A percentile compares a stretch with the other conserved stretches of the same genome.
Conservation (phyloP, 2,797 vertebrate genomes). For the Dermochelys coriacea region DNA sequence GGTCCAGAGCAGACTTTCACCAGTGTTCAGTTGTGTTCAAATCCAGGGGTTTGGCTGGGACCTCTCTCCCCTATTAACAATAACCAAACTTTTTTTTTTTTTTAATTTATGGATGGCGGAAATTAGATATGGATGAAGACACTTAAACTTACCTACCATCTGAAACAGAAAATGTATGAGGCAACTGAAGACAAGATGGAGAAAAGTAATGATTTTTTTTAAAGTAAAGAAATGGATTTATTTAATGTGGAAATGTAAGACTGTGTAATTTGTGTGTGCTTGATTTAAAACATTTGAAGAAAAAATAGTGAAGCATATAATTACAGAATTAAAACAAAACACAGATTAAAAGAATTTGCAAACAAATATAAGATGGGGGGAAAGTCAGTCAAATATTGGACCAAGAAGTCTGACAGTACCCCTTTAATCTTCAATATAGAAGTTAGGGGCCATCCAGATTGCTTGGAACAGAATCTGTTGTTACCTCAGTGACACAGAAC, state of each 20-base stretch:
- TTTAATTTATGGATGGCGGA: not conserved
- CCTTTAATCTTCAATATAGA: constrained; percentile 13
- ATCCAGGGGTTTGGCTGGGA: not conserved
- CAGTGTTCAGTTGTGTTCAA: not conserved
- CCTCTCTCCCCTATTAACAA: not conserved
- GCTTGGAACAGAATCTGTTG: not conserved
- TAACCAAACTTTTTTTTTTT: not conserved
- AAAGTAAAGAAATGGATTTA: not conserved
- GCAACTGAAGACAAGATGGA: not conserved
- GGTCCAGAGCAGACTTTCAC: not conserved
- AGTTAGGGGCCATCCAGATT: not conserved
- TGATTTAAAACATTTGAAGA: not conserved
- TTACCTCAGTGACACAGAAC: not conserved
- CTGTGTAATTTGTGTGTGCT: not conserved
- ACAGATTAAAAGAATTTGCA: not conserved
- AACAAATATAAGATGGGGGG: not conserved
- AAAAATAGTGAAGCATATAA: not conserved
- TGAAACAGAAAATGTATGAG: not conserved
- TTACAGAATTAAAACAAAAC: not conserved
- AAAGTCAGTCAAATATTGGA: not conserved
- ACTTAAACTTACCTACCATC: not conserved
- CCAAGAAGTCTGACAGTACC: not conserved
- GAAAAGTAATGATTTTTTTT: not conserved
- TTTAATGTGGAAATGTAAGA: not conserved
- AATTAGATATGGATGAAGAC: not conserved